These are phyloP conservation scores for Dendroctonus ponderosae DNA, from an alignment of 1,140 invertebrate species.

Conservation along the genomic window DNA sequence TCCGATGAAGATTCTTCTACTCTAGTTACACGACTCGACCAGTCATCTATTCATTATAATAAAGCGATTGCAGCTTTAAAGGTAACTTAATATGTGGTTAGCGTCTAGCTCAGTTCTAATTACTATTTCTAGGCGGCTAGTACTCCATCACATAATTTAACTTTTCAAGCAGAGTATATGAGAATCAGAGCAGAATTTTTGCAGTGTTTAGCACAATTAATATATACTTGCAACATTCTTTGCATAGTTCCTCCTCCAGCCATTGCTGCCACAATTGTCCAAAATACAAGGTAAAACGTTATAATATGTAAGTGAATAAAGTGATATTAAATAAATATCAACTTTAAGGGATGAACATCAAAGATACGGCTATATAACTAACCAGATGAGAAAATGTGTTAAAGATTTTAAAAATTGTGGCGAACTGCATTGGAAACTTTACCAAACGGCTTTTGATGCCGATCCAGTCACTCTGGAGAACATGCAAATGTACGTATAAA, in stretches of 20 bases:
- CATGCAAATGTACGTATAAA: slow-evolving; percentile 60
- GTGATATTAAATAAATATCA: background rate
- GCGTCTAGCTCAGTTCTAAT: background rate
- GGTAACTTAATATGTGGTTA: slow-evolving; percentile 48
- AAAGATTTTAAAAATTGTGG: slow-evolving; percentile 73
- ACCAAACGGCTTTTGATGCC: slow-evolving; percentile 91
- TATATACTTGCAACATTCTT: slow-evolving; percentile 76
- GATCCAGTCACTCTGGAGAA: slow-evolving; percentile 82
- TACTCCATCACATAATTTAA: slow-evolving; percentile 64
- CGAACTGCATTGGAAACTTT: slow-evolving; percentile 77
- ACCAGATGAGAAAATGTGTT: slow-evolving; percentile 76
- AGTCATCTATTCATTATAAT: slow-evolving; percentile 59
- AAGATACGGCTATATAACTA: slow-evolving; percentile 78
- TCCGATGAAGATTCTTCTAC: slow-evolving; percentile 45
- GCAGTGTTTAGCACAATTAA: slow-evolving; percentile 70
- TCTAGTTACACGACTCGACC: slow-evolving; percentile 61
- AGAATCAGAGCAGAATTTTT: slow-evolving; percentile 74
- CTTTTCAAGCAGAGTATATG: slow-evolving; percentile 79
- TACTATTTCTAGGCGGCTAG: slow-evolving; percentile 59
- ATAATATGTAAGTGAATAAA: background rate
- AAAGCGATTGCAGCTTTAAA: slow-evolving; percentile 66
- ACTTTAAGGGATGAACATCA: slow-evolving; percentile 73
- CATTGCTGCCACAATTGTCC: slow-evolving; percentile 79
- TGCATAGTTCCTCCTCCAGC: slow-evolving; percentile 90
- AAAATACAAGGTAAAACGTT: slow-evolving; percentile 55